Percentiles rank a stretch among this genome's conserved stretches.
Conservation (phyloP, 2,797 vertebrate genomes). For the Propithecus perrieri region DNA sequence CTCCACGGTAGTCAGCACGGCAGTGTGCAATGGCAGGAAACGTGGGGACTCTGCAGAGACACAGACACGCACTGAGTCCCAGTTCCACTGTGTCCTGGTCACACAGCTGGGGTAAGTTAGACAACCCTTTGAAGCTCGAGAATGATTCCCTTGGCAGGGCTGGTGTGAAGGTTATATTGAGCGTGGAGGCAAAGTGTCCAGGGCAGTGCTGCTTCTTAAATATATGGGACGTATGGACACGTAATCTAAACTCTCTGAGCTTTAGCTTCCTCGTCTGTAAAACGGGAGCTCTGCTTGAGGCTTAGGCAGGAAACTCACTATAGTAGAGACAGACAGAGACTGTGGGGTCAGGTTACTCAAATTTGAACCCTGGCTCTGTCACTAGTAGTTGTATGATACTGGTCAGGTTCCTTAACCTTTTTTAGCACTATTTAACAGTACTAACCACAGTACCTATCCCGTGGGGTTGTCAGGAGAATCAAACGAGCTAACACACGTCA, state of each 20-base stretch:
- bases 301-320: neutral
- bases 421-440: neutral
- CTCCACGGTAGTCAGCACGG: neutral
- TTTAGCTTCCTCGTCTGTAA: neutral
- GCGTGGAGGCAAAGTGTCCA: neutral
- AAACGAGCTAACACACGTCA: neutral
- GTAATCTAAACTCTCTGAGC: neutral
- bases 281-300: neutral
- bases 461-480: neutral
- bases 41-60: neutral
- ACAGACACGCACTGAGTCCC: fast-evolving
- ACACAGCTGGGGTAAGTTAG: neutral
- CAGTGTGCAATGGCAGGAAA: neutral
- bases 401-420: neutral
- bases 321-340: neutral
- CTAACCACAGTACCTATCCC: neutral
- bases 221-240: neutral
- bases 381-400: neutral
- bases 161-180: neutral
- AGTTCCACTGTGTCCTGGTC: neutral
- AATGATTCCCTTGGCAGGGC: neutral
- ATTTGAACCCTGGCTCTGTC: neutral
- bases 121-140: neutral
- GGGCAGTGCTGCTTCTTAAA: neutral
- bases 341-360: neutral